Conservation (phyloP, 2,797 vertebrate genomes). For the Glyptemys insculpta region DNA sequence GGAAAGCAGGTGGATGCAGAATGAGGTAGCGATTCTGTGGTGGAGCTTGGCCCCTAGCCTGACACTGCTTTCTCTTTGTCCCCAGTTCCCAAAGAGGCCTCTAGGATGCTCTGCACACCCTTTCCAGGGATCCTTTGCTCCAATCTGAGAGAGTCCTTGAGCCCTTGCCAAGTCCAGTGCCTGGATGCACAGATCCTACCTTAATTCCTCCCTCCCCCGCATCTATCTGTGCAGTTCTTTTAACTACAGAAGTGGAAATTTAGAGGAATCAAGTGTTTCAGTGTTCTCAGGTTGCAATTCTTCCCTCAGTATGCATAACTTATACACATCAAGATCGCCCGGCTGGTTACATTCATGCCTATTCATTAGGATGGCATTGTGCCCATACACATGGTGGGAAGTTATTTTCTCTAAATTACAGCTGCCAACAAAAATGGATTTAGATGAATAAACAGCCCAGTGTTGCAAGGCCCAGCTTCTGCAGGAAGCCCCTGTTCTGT, state of each 20-base stretch:
- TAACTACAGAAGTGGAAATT: background rate
- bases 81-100: constrained; percentile 3
- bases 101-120: background rate
- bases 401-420: constrained; percentile 34
- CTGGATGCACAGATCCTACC: background rate
- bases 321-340: constrained; percentile 48
- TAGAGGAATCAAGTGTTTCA: constrained; percentile 5
- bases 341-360: constrained; percentile 67
- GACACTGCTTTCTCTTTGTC: constrained; percentile 25
- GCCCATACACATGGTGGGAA: constrained; percentile 59
- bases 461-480: constrained; percentile 17
- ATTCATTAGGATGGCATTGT: constrained; percentile 50
- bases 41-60: background rate
- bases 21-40: background rate
- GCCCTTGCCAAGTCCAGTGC: background rate
- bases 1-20: background rate
- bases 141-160: background rate
- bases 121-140: background rate
- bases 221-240: constrained; percentile 29
- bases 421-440: constrained; percentile 65
- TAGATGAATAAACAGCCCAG: constrained; percentile 52
- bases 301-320: constrained; percentile 17
- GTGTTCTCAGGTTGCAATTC: constrained; percentile 56
- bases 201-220: background rate
- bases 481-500: background rate